These are phyloP conservation scores for Sweltsa coloradensis DNA, from an alignment of 1,140 invertebrate genomes.

Conservation along the genomic window DNA sequence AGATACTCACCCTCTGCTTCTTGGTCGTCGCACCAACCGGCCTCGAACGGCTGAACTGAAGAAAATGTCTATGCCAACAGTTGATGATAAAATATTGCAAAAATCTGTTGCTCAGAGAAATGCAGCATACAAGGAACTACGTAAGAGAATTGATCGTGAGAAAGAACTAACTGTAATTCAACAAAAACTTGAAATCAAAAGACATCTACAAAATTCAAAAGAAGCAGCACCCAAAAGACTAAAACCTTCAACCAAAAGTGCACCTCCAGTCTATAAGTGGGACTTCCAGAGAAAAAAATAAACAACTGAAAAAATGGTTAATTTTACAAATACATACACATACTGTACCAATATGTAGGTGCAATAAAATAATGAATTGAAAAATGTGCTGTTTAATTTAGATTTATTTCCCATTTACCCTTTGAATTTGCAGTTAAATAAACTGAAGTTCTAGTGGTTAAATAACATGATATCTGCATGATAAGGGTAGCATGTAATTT, in stretches of 20 bases:
- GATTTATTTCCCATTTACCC: too few species aligned
- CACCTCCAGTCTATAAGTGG: conserved; percentile 76
- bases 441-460: too few species aligned
- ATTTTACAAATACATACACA: too few species aligned
- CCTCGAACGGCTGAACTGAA: conserved; percentile 46
- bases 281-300: conserved; percentile 72
- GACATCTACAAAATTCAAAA: conserved; percentile 51
- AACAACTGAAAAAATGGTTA: too few species aligned
- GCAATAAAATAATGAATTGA: too few species aligned
- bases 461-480: too few species aligned
- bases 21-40: conserved; percentile 56
- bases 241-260: conserved; percentile 46
- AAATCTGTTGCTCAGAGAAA: conserved; percentile 46
- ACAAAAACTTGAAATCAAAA: conserved; percentile 72
- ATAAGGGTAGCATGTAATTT: too few species aligned
- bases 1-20: conserved; percentile 57
- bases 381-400: too few species aligned
- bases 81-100: conserved; percentile 38
- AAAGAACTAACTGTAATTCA: conserved; percentile 66
- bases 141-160: conserved; percentile 70
- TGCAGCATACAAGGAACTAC: conserved; percentile 62
- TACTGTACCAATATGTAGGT: too few species aligned
- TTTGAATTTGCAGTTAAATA: too few species aligned
- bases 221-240: conserved; percentile 49
- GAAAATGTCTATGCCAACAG: conserved; percentile 38